Evolutionary conservation across 2,113 vertebrate genomes (phyloP), one percentile per base, ranked within the genome.

Genomic region (Noctilio leporinus): DNA sequence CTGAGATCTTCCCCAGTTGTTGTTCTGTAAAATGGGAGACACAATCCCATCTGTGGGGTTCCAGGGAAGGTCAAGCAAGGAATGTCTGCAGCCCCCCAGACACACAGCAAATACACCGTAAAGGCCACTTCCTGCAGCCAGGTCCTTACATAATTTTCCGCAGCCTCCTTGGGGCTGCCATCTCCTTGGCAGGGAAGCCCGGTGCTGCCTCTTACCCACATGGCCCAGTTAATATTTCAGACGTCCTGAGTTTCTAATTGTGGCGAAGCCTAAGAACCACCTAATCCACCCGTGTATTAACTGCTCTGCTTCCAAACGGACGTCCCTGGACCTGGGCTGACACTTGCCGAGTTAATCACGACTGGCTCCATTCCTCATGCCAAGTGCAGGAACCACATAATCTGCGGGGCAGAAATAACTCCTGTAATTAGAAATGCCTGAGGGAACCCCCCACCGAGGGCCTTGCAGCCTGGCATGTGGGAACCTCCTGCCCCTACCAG

Each of bases 181-280:
- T 26, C 92, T 89, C 47, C 72, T 82, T 73, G 89, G 96, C 87
- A 73, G 72, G 3, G 47, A 47, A 38, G 33, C 67, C 20, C 7
- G 84, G 92, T 1, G 2, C 84, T 86, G 84, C 88, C 92, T 94
- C 83, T 91, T 95, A 40, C 78, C 95, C 96, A 95, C 92, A 95
- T 89, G 91, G 78, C 88, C 96, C 97, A 95, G 97, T 97, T 97
- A 97, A 97, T 95, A 92, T 97, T 95, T 98, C 97, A 98, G 78
- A 96, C 20, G 95, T 51, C 95, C 98, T 86, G 96, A 91, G 97
- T 98, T 98, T 97, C 97, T 97, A 97, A 97, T 97, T 97, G 97
- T 95, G 96, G 97, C 38, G 3, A 93, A 93, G 94, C 51, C 94
- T 93, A 88, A 93, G 98, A 96, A 96, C 96, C 97, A 97, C 98